Evolutionary conservation across 1,140 invertebrate species (phyloP).

Genomic region (Papilio polyxenes): DNA sequence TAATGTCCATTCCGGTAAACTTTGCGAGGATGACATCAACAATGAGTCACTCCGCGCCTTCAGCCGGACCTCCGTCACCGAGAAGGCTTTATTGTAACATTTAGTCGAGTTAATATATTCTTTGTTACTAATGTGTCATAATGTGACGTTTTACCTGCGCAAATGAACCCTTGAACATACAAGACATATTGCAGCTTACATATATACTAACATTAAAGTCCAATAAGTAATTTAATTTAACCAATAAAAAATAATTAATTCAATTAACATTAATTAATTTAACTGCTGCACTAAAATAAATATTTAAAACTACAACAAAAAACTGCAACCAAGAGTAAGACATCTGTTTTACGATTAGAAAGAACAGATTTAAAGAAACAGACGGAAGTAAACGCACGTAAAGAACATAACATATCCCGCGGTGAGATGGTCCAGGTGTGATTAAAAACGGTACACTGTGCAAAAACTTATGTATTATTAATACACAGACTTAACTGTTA

Average conservation of each 20-base stretch:
- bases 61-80: not conserved
- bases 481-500: not conserved
- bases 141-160: not conserved
- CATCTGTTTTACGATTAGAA: not conserved
- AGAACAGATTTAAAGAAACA: not conserved
- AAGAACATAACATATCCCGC: not conserved
- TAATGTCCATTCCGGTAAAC: not conserved
- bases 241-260: too few relatives aligned
- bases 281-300: not conserved
- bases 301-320: not conserved
- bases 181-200: not conserved
- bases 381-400: not conserved
- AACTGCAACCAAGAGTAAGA: not conserved
- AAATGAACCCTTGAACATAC: not conserved
- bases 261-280: too few relatives aligned
- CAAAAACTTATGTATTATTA: not conserved
- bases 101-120: not conserved
- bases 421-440: not conserved
- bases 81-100: not conserved
- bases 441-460: not conserved
- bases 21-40: not conserved
- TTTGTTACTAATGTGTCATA: conserved; percentile 2
- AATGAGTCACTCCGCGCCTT: not conserved
- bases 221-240: too few relatives aligned
- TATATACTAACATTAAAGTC: too few relatives aligned